Base-by-base conservation (phyloP, 1,140 invertebrate genomes). In the Trichonephila inaurata region DNA sequence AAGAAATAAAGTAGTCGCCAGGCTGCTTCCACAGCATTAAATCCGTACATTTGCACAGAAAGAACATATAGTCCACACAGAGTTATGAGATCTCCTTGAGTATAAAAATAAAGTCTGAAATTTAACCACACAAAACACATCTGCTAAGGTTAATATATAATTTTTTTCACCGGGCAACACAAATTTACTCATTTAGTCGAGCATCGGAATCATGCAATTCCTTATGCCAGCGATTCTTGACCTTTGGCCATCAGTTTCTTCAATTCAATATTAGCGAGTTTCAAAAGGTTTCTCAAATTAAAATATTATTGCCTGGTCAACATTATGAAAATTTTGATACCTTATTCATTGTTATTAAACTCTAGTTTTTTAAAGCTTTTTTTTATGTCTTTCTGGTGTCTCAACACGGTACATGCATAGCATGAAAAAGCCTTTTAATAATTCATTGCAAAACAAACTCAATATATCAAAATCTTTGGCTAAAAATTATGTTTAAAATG, bases 51-150 rank as follows among this genome's bases (percentile, higher is more conserved):
- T 60, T 93, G 89, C 69, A 93, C 86, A 81, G 82, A 93, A 93
- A 88, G 58, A 81, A 93, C 83, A 93, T n/a, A 93, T 92, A 93
- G 69, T 93, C 91, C 69, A 62, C 16, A 77, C 69, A 93, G 86
- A 93, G 92, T 93, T 58, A 62, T 81, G 92, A 93, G 92, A 93
- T 93, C 92, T 93, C 85, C 83, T 90, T 90, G 90, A 93, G 92
- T 93, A 88, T 88, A 88, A 93, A 93, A 93, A 93, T 93, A 93
- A 93, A 93, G 92, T 93, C 91, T 60, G 87, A 86, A 92, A 92
- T 92, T 93, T 93, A 88, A 93, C 40, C 69, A 93, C 85, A 93
- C 77, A 91, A 83, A 90, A 83, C 60, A 92, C 82, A 92, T 93
- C 66, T 93, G 91, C 91, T 88, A 93, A 93, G 92, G 24, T 77